Evolutionary conservation across 92 coral and sea anemone genomes (phyloP), one percentile per base, ranked within the genome.

Genomic region (Bergia puertoricense): DNA sequence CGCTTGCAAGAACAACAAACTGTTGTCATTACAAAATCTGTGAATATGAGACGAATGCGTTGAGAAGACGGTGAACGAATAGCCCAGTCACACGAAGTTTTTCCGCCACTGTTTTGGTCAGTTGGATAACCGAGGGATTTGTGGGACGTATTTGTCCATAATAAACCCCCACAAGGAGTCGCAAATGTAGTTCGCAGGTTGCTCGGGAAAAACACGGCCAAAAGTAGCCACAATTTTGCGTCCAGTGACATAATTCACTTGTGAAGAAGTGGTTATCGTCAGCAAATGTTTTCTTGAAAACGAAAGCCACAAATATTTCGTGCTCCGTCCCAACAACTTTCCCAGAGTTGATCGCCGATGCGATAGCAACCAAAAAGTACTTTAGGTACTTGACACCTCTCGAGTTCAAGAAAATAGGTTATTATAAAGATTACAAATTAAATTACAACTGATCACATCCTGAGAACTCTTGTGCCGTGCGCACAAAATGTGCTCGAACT

Each of bases 1-100:
- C 92, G 92, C 37, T 51, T 66, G 85, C 99, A 97, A 3, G 98
- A 93, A 88, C 99, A 97, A 89, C 99, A 97, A 75, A 93, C 11
- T 72, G 98, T 95, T 85, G 66, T 90, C 86, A 97, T 90, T 46
- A 93, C 96, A 57, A 97, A 95, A 48, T 94, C 98, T 30, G 91
- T 91, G 81, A 97, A 92, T 43, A 90, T 93, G 20, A 95, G 87
- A 68, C 96, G 91, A 76, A 97, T 91, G 69, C 99, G 94, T 30
- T 69, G 91, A 41, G 92, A 92, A 62, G 73, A 79, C 15, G 96
- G 91, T 37, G 92, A 96, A 20, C 85, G 79, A 37, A 97, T 90
- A 9, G 91, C 93, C 93, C 96, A 97, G 30, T 89, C 92, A 76
- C 99, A 97, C 20, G 56, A 79, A 48, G 91, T 85, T 16, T 56